A percentile compares a stretch with the other conserved stretches of the same genome.
phyloP scores from a whole-genome alignment of 2,797 vertebrate species.

The Champsocephalus esox region DNA sequence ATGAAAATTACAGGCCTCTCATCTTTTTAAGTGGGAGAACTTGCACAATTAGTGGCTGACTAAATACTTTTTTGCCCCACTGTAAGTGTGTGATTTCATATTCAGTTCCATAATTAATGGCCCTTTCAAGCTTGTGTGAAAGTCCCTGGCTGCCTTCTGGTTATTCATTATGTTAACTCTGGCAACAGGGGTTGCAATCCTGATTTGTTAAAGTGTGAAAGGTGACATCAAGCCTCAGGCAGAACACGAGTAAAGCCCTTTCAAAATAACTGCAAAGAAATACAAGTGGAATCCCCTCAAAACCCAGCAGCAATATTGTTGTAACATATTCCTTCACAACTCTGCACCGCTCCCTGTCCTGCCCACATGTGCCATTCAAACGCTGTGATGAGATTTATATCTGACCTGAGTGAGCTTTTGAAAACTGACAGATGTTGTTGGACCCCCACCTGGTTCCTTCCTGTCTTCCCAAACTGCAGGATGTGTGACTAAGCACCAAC shows the following conservation, averaged over 20 bases:
- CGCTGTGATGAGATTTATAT: constrained; percentile 28
- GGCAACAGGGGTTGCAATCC: constrained; percentile 44
- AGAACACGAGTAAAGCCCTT: constrained; percentile 33
- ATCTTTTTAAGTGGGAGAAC: too few relatives aligned
- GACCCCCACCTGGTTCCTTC: constrained; percentile 58
- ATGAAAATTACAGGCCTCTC: too few relatives aligned
- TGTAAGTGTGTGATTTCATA: constrained; percentile 24
- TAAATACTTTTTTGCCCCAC: too few relatives aligned
- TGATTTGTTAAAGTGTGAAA: constrained; percentile 51
- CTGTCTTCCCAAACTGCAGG: constrained; percentile 44
- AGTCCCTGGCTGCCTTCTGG: constrained; percentile 28
- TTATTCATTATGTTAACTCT: constrained; percentile 50
- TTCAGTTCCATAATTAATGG: constrained; percentile 59
- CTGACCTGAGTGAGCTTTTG: constrained; percentile 32
- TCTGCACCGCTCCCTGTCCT: background rate
- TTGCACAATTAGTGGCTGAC: too few relatives aligned
- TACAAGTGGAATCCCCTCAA: constrained; percentile 21
- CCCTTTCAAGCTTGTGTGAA: constrained; percentile 45
- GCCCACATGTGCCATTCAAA: constrained; percentile 15
- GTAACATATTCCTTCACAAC: constrained; percentile 21
- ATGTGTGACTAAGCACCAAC: constrained; percentile 48
- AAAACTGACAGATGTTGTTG: constrained; percentile 42
- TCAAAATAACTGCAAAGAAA: constrained; percentile 27
- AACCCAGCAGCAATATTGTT: constrained; percentile 27
- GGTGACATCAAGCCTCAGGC: constrained; percentile 53